Conservation (phyloP, 2,113 vertebrate genomes). For the Pollimyrus isidori region DNA sequence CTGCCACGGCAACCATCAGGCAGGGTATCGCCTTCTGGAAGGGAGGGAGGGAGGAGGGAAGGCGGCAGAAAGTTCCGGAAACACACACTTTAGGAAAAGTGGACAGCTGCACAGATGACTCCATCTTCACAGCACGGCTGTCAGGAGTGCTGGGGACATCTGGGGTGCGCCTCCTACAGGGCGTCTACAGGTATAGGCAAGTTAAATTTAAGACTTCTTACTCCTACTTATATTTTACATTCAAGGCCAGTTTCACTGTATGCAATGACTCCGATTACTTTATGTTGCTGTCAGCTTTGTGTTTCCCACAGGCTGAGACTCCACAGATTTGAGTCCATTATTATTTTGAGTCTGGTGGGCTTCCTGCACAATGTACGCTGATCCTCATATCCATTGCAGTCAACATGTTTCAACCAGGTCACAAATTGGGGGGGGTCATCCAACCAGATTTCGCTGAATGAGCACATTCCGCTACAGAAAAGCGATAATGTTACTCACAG, state of each 20-base stretch:
- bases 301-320: too few species aligned
- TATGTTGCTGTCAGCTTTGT: neutral
- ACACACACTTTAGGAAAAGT: neutral
- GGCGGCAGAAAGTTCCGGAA: neutral
- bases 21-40: neutral
- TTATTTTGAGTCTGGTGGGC: neutral
- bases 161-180: neutral
- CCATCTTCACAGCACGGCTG: neutral
- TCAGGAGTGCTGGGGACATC: neutral
- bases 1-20: neutral
- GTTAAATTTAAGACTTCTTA: neutral
- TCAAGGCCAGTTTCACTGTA: neutral
- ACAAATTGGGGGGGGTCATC: neutral
- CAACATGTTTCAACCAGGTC: neutral
- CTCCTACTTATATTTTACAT: neutral
- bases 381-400: neutral
- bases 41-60: neutral
- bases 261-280: neutral
- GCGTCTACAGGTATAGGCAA: neutral
- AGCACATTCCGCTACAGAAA: neutral
- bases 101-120: neutral
- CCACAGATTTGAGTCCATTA: neutral
- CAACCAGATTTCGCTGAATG: neutral
- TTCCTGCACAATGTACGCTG: neutral
- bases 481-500: neutral